Evolutionary conservation across 2,888 invertebrate species (phyloP).

Genomic region (Eupithecia pulchellata): DNA sequence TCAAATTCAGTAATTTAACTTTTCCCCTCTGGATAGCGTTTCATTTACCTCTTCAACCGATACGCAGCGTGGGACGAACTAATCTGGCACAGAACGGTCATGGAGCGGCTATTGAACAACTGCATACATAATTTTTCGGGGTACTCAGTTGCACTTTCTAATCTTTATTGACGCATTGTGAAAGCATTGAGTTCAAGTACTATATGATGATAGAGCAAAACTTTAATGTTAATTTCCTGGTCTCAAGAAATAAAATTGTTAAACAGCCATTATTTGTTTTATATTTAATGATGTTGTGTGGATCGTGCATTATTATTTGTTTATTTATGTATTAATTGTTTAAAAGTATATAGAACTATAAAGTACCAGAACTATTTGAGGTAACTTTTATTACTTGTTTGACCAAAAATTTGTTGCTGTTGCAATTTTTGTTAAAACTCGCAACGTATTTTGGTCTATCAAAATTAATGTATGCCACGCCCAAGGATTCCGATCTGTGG

Average conservation of each 20-base stretch:
- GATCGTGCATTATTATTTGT: too few relatives aligned
- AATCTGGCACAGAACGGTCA: conserved; percentile 71
- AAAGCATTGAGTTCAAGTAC: not conserved
- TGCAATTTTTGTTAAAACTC: not conserved
- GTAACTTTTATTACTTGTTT: not conserved
- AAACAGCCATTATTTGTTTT: too few relatives aligned
- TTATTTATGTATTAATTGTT: too few relatives aligned
- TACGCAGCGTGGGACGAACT: conserved; percentile 85
- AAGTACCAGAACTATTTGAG: not conserved
- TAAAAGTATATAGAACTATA: too few relatives aligned
- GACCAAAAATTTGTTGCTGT: not conserved
- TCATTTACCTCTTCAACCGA: conserved; percentile 86
- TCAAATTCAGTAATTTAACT: conserved; percentile 86
- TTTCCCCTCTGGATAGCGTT: conserved; percentile 86
- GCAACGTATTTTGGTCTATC: too few relatives aligned
- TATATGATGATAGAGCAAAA: not conserved
- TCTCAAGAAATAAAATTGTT: not conserved
- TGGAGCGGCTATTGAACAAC: conserved; percentile 57
- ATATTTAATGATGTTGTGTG: too few relatives aligned
- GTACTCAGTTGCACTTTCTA: conserved; percentile 21
- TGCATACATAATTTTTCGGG: conserved; percentile 27
- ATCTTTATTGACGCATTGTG: conserved; percentile 9
- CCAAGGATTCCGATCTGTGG: conserved; percentile 12
- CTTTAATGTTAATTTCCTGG: not conserved
- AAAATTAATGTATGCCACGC: not conserved